These are phyloP conservation scores for Nowickia ferox DNA, from an alignment of 2,888 invertebrate species.

Conservation along the genomic window DNA sequence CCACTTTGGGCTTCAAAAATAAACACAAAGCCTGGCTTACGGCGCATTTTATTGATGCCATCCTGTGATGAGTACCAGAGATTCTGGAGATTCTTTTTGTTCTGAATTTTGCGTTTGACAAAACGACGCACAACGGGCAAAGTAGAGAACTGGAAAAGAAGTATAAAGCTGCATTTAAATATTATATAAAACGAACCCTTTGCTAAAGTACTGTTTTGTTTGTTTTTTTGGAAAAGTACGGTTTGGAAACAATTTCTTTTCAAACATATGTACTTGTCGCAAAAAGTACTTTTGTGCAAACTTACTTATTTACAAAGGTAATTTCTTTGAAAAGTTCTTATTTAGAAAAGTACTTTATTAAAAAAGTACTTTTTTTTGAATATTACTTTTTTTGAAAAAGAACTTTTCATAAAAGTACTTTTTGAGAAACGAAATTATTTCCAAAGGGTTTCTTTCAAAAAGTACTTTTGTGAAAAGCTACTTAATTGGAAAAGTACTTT, in stretches of 20 bases:
- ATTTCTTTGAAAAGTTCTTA: too few species aligned
- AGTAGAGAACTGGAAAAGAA: constrained; percentile 56
- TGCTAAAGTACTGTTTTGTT: not conserved
- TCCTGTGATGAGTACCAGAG: constrained; percentile 76
- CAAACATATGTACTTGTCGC: too few species aligned
- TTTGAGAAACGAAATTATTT: too few species aligned
- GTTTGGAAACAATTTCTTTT: too few species aligned
- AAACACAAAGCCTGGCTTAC: constrained; percentile 79
- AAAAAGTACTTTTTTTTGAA: too few species aligned
- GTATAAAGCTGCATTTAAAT: too few species aligned
- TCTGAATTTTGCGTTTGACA: constrained; percentile 76
- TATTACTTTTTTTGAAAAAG: too few species aligned
- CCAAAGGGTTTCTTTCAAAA: not conserved
- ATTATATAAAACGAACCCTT: not conserved
- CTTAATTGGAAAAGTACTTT: not conserved
- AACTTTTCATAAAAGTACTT: not conserved
- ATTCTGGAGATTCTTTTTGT: constrained; percentile 73
- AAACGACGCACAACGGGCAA: constrained; percentile 76
- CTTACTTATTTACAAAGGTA: too few species aligned
- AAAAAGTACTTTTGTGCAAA: too few species aligned
- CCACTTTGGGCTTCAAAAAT: constrained; percentile 78
- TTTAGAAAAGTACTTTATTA: too few species aligned
- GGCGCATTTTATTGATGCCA: constrained; percentile 77
- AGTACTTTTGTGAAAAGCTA: not conserved
- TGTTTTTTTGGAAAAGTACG: too few species aligned